A percentile compares a stretch with the other conserved stretches of the same genome.
Evolutionary conservation across 2,797 vertebrate genomes (phyloP).

Genomic region (Mycteria americana): DNA sequence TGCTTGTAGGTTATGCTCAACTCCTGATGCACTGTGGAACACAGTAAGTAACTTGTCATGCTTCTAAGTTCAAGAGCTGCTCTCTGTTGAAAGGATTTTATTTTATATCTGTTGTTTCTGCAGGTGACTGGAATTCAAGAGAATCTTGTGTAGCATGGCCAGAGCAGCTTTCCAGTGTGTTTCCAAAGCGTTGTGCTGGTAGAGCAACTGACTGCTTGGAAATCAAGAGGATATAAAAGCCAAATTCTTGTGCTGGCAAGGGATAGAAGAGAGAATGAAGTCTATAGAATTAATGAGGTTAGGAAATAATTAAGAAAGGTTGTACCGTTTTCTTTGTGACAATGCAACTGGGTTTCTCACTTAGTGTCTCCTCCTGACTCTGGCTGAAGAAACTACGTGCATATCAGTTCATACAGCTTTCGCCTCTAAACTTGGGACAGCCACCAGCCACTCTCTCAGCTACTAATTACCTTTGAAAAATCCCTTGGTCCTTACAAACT

Average conservation of each 20-base stretch:
- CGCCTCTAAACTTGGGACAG: neutral
- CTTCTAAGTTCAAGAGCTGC: neutral
- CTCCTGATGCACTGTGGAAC: neutral
- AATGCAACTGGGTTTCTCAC: accelerated
- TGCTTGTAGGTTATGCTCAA: neutral
- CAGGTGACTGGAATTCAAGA: neutral
- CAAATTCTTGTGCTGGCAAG: neutral
- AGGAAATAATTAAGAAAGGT: neutral
- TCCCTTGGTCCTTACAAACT: neutral
- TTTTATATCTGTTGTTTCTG: neutral
- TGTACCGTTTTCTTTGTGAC: neutral
- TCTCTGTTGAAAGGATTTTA: neutral
- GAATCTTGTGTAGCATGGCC: neutral
- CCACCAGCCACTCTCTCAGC: neutral
- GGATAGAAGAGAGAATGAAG: neutral
- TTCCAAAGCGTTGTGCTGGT: neutral
- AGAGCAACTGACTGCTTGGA: neutral
- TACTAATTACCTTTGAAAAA: neutral
- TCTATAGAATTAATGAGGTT: neutral
- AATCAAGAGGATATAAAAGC: neutral
- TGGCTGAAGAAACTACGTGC: neutral
- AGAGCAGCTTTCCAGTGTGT: neutral
- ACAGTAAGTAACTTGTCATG: neutral
- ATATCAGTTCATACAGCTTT: neutral
- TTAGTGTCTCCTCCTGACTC: neutral